These are phyloP conservation scores for Chiroxiphia lanceolata DNA, from an alignment of 2,797 vertebrate species.

Conservation along the genomic window DNA sequence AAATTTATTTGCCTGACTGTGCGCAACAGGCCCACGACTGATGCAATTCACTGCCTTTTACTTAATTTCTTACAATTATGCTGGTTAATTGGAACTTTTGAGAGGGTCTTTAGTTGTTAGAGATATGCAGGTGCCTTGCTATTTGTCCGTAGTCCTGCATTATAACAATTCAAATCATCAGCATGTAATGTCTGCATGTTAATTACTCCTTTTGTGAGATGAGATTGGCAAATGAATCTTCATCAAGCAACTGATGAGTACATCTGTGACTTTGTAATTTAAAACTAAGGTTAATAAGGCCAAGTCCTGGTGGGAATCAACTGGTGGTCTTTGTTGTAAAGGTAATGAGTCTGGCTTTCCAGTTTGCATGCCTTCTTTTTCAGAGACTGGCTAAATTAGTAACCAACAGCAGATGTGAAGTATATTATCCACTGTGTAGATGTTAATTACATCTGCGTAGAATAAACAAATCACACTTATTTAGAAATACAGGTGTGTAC, in stretches of 20 bases:
- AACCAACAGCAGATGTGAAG: neutral
- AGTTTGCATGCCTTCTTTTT: neutral
- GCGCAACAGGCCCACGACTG: neutral
- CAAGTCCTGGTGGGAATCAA: slow-evolving; percentile 45
- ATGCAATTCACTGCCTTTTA: neutral
- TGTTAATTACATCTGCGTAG: neutral
- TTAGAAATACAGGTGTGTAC: neutral
- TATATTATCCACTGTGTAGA: neutral
- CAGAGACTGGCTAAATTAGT: slow-evolving; percentile 13
- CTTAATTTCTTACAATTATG: slow-evolving; percentile 19
- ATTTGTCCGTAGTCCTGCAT: neutral
- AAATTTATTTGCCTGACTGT: neutral
- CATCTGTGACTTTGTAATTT: slow-evolving; percentile 70
- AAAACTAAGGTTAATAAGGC: slow-evolving; percentile 66
- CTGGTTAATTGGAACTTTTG: slow-evolving; percentile 27
- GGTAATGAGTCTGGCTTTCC: slow-evolving; percentile 45
- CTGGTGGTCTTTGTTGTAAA: slow-evolving; percentile 35
- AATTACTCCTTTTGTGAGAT: slow-evolving; percentile 57
- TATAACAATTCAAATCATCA: slow-evolving; percentile 22
- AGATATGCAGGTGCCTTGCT: neutral
- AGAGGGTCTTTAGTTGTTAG: neutral
- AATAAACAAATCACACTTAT: neutral
- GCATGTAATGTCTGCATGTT: neutral
- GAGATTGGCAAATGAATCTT: slow-evolving; percentile 63
- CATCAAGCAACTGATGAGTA: slow-evolving; percentile 64